Percentiles rank a stretch among this genome's conserved stretches.
Conservation (phyloP, 2,113 vertebrate genomes). For the Corythoichthys intestinalis region DNA sequence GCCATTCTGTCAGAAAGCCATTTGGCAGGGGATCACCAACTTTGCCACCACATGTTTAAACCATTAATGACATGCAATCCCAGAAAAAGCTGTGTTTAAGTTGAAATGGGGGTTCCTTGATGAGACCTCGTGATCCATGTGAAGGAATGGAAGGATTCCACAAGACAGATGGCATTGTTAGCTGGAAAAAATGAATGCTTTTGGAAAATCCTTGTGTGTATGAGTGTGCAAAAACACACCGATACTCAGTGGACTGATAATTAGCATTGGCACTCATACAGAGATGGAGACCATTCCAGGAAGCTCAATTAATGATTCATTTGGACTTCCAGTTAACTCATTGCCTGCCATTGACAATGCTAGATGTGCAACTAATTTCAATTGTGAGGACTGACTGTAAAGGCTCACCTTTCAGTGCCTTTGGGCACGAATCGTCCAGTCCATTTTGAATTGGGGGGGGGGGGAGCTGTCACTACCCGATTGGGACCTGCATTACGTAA, state of each 20-base stretch:
- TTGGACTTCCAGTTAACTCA: not conserved
- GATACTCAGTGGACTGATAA: not conserved
- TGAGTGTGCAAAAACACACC: not conserved
- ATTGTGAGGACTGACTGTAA: no score
- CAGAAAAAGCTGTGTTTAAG: constrained; percentile 25
- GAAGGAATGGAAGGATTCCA: constrained; percentile 4
- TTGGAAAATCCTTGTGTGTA: not conserved
- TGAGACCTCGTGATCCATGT: constrained; percentile 1
- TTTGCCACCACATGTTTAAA: constrained; percentile 52
- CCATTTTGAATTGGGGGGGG: no score
- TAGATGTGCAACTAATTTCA: no score
- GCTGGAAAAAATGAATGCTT: constrained; percentile 7
- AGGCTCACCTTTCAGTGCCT: no score
- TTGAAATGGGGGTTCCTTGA: constrained; percentile 17
- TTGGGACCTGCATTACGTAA: no score
- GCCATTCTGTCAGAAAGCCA: constrained; percentile 22
- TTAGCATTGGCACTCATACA: not conserved
- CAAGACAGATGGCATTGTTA: constrained; percentile 3
- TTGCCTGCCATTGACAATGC: no score
- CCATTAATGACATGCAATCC: constrained; percentile 10
- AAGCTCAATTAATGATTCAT: not conserved
- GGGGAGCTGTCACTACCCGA: no score
- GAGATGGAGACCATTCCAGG: not conserved
- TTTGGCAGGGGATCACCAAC: constrained; percentile 18
- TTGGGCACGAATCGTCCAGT: no score